These are phyloP conservation scores for Trachelus stipa DNA, from an alignment of 2,888 invertebrate genomes.

Conservation along the genomic window DNA sequence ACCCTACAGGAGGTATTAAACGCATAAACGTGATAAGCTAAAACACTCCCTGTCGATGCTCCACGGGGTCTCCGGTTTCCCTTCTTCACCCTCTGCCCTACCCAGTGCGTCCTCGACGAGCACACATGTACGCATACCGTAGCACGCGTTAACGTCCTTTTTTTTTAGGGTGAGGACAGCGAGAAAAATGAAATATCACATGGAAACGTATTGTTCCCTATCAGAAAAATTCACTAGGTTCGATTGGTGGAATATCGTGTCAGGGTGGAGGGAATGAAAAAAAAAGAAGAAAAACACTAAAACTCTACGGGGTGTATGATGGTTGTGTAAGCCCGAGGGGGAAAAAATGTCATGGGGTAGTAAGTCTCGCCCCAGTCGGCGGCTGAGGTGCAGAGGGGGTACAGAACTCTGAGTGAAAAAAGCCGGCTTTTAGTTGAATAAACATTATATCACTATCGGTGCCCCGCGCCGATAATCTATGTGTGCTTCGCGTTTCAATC, in stretches of 20 bases:
- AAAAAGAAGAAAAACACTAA: not conserved
- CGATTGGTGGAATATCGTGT: not conserved
- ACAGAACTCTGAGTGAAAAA: slow-evolving; percentile 5
- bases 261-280: not conserved
- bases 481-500: slow-evolving; percentile 22
- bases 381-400: not conserved
- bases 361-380: not conserved
- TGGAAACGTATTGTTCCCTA: not conserved
- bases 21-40: slow-evolving; percentile 62
- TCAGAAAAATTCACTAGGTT: not conserved
- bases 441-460: slow-evolving; percentile 42
- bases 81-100: slow-evolving; percentile 10
- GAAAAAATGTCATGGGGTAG: not conserved
- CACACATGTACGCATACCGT: not conserved
- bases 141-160: slow-evolving; percentile 5
- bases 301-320: not conserved
- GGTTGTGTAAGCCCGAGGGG: not conserved
- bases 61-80: slow-evolving; percentile 28
- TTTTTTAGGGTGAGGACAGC: slow-evolving; percentile 15
- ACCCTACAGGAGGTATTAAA: slow-evolving; percentile 50
- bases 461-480: slow-evolving; percentile 32
- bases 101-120: not conserved
- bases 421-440: slow-evolving; percentile 54
- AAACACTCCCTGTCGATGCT: slow-evolving; percentile 51
- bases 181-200: slow-evolving; percentile 47